phyloP scores from a whole-genome alignment of 2,797 vertebrate species.

The Aplochiton taeniatus region DNA sequence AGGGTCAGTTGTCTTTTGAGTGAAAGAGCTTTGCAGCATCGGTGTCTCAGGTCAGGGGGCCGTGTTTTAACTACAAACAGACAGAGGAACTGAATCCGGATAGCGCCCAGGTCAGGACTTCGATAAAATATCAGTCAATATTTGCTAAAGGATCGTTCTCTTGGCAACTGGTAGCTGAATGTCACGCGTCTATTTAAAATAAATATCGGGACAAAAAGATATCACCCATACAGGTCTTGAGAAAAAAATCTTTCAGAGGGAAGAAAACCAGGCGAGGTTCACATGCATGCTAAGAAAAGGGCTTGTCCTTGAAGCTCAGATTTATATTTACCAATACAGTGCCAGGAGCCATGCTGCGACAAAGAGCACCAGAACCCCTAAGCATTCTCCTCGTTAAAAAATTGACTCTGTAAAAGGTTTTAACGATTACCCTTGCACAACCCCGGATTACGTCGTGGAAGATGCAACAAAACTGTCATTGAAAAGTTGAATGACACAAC shows the following conservation, averaged over 20 bases:
- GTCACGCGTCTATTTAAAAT: no score
- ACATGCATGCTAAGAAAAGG: not conserved
- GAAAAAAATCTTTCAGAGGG: slow-evolving; percentile 3
- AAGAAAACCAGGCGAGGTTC: not conserved
- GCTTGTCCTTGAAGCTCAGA: slow-evolving; percentile 22
- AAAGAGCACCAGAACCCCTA: slow-evolving; percentile 1
- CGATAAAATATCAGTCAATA: no score
- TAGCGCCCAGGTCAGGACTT: no score
- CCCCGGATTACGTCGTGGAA: not conserved
- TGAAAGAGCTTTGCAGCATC: no score
- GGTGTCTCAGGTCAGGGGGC: no score
- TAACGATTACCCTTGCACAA: not conserved
- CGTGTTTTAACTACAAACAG: no score
- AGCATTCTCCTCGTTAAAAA: not conserved
- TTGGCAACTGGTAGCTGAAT: no score
- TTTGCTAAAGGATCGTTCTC: no score
- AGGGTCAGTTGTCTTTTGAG: no score
- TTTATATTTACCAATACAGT: slow-evolving; percentile 47
- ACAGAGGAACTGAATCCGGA: no score
- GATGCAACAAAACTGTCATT: not conserved
- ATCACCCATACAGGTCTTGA: not conserved
- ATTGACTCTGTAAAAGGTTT: not conserved
- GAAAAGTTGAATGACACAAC: no score
- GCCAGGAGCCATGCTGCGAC: slow-evolving; percentile 22
- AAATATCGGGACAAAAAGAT: not conserved